phyloP scores from a whole-genome alignment of 2,113 vertebrate species.

The Prolemur simus region DNA sequence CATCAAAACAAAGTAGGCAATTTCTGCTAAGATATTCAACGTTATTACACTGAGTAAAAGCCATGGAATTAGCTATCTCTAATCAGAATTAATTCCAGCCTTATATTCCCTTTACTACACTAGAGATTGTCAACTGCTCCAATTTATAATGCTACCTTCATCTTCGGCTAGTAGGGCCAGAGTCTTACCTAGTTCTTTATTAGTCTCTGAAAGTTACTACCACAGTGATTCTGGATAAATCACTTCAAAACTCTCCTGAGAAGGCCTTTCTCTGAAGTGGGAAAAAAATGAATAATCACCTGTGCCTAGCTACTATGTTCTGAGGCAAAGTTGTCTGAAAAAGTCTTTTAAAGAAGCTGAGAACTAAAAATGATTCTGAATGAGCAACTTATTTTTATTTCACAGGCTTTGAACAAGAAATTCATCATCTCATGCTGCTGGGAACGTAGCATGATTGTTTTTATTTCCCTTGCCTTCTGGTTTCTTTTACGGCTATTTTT shows the following conservation, averaged over 20 bases:
- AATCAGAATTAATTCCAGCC: not conserved
- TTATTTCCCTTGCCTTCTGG: not conserved
- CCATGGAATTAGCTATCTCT: not conserved
- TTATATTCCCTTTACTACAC: not conserved
- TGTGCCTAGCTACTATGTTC: not conserved
- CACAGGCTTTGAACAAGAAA: conserved; percentile 14
- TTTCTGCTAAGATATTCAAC: not conserved
- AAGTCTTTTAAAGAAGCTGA: conserved; percentile 42
- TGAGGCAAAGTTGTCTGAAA: not conserved
- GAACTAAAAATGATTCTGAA: conserved; percentile 28
- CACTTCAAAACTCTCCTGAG: not conserved
- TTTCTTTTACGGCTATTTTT: not conserved
- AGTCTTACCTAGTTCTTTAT: not conserved
- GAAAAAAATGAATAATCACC: not conserved
- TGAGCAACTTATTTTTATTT: conserved; percentile 16
- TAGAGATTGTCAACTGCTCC: not conserved
- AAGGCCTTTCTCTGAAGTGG: not conserved
- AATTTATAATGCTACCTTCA: not conserved
- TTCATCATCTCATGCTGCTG: not conserved
- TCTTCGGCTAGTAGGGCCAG: not conserved
- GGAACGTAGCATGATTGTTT: conserved; percentile 11
- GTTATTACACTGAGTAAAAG: not conserved
- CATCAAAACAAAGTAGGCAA: not conserved
- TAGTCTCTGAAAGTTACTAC: not conserved
- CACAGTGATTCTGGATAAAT: not conserved